Base-by-base conservation (phyloP, 1,140 invertebrate genomes). In the Olivierus martensii region DNA sequence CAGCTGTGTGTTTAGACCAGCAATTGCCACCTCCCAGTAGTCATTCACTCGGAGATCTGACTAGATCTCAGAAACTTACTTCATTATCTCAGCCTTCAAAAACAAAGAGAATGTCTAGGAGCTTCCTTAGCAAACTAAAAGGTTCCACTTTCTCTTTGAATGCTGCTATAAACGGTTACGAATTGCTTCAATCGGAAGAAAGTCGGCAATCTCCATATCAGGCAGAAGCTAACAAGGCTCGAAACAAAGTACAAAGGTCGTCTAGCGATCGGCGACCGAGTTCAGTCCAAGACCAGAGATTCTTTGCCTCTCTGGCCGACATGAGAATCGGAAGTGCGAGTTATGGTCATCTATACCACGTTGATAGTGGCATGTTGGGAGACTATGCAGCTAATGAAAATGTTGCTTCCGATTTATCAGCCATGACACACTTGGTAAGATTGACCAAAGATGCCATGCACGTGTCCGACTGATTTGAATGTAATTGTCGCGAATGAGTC, bases 1-100 rank as follows among this genome's bases (percentile, higher is more conserved):
- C 60, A 18, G 60, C 60, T 12, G 59, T 62, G 9, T 61, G 53
- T 47, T 44, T 62, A 15, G 60, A 62, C 46, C n/a, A n/a, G n/a
- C n/a, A n/a, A n/a, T 39, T 61, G 5, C 56, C 51, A 1, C 36
- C 57, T 46, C 52, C 59, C n/a, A 28, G 36, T 6, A 50, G 45
- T 28, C n/a, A n/a, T n/a, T n/a, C n/a, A n/a, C n/a, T n/a, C n/a
- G n/a, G n/a, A n/a, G n/a, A n/a, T n/a, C n/a, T n/a, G n/a, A n/a
- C n/a, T n/a, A n/a, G n/a, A n/a, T n/a, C n/a, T n/a, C n/a, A n/a
- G n/a, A n/a, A n/a, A n/a, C n/a, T n/a, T n/a, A 50, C 39, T 19
- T 39, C 37, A 3, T 46, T 47, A 1, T 34, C 52, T 22, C 34
- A 37, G 44, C 6, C n/a, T 44, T n/a, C n/a, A n/a, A n/a, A n/a